These are phyloP conservation scores for Peromyscus aztecus DNA, from an alignment of 2,797 vertebrate genomes.

Conservation along the genomic window DNA sequence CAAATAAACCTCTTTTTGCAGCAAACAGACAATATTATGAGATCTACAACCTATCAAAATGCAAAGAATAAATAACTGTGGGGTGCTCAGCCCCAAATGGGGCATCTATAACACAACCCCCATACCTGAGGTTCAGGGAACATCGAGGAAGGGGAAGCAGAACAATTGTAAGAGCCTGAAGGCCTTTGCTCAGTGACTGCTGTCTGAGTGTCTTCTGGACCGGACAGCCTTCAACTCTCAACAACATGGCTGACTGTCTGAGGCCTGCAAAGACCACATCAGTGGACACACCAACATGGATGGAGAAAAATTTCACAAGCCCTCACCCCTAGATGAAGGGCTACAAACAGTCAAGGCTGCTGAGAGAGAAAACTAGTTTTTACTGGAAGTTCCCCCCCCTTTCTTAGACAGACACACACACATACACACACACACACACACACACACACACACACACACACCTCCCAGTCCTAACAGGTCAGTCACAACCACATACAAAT, in stretches of 20 bases:
- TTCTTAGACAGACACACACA: too few species aligned
- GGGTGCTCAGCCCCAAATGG: neutral
- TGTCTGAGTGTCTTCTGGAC: neutral
- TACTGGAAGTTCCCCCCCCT: neutral
- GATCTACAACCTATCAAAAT: neutral
- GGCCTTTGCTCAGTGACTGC: neutral
- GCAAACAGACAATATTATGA: neutral
- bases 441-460: neutral
- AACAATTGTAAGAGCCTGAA: neutral
- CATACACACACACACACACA: too few species aligned
- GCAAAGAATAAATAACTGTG: neutral
- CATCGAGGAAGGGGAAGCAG: neutral
- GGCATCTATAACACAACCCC: neutral
- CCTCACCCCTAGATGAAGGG: neutral
- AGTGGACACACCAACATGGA: neutral
- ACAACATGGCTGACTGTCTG: neutral
- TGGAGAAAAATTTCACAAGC: neutral
- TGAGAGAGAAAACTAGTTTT: neutral
- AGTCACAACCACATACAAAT: neutral
- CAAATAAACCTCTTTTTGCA: neutral
- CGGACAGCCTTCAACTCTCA: neutral
- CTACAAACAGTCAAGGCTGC: neutral
- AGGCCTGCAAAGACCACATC: neutral
- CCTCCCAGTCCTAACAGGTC: neutral
- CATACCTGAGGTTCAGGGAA: neutral